phyloP scores from a whole-genome alignment of 2,888 invertebrate genomes.

The Atrina japonica region DNA sequence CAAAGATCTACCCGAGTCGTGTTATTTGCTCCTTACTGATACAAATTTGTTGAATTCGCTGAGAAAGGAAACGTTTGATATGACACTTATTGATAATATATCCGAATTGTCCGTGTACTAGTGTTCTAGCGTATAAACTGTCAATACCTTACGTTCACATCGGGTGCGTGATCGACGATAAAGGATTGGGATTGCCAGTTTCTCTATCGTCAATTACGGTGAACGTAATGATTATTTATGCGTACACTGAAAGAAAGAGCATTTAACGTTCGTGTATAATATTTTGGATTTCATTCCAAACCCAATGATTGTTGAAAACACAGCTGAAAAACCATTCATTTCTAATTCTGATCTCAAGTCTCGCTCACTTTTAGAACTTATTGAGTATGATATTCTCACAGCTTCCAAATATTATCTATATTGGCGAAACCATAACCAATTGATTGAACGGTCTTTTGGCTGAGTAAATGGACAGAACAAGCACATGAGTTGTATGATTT shows the following conservation, averaged over 20 bases:
- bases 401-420: slow-evolving; percentile 49
- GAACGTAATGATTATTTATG: background rate
- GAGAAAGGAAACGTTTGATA: background rate
- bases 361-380: slow-evolving; percentile 17
- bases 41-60: background rate
- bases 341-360: background rate
- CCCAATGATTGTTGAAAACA: background rate
- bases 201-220: background rate
- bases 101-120: background rate
- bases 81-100: background rate
- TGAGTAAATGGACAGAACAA: slow-evolving; percentile 45
- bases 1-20: background rate
- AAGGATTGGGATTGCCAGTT: background rate
- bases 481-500: slow-evolving; percentile 53
- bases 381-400: slow-evolving; percentile 47
- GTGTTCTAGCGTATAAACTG: slow-evolving; percentile 1
- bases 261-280: background rate
- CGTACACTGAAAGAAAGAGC: too few species aligned
- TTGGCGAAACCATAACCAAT: slow-evolving; percentile 46
- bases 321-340: slow-evolving; percentile 1
- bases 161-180: background rate
- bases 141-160: background rate
- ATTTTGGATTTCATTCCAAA: background rate
- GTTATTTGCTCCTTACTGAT: background rate
- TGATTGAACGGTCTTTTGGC: slow-evolving; percentile 45